phyloP scores from a whole-genome alignment of 2,113 vertebrate species.

The Scartelaos histophorus region DNA sequence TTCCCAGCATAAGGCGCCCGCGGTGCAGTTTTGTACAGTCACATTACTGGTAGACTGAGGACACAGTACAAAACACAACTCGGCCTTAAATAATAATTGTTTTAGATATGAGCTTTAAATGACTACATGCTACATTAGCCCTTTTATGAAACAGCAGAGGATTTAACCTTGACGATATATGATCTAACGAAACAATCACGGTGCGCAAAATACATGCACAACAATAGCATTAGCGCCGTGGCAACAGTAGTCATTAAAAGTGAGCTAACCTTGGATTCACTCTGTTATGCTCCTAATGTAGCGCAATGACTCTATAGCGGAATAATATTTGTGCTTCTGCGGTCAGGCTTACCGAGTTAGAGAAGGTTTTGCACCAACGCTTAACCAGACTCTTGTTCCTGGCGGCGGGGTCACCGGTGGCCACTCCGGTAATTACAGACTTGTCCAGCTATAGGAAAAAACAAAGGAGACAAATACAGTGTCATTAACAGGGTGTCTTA shows the following conservation, averaged over 20 bases:
- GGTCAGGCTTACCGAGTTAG: conserved; percentile 75
- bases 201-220: conserved; percentile 10
- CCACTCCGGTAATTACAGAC: conserved; percentile 85
- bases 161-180: conserved; percentile 19
- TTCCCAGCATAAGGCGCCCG: conserved; percentile 76
- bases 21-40: conserved; percentile 81
- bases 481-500: not conserved
- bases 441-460: conserved; percentile 84
- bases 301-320: not conserved
- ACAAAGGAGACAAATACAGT: not conserved
- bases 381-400: conserved; percentile 91
- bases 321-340: conserved; percentile 17
- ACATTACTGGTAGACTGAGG: conserved; percentile 80
- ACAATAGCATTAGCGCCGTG: conserved; percentile 15
- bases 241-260: conserved; percentile 49
- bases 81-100: not conserved
- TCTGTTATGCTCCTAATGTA: conserved; percentile 14
- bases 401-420: conserved; percentile 78
- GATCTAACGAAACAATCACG: conserved; percentile 26
- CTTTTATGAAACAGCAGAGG: conserved; percentile 34
- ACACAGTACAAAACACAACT: conserved; percentile 13
- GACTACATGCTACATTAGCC: not conserved
- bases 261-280: conserved; percentile 8
- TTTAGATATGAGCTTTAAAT: conserved; percentile 17
- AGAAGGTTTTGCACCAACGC: conserved; percentile 83